phyloP scores from a whole-genome alignment of 2,888 invertebrate species.

The Hemicrepidius hirtus region DNA sequence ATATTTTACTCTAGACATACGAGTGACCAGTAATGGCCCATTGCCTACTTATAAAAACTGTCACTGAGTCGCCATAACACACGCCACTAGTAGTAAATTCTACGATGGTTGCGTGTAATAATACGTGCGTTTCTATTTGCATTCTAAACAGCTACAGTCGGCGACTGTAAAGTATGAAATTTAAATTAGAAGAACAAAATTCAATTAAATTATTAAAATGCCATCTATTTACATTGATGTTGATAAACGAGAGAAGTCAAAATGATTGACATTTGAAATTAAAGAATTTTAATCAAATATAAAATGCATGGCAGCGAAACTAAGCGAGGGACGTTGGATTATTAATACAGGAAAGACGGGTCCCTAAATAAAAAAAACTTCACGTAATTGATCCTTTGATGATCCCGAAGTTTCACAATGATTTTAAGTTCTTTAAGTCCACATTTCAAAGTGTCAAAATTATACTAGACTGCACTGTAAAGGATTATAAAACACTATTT shows the following conservation, averaged over 20 bases:
- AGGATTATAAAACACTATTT: not conserved
- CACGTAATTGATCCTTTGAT: constrained; percentile 34
- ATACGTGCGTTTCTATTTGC: constrained; percentile 21
- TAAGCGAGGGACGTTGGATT: constrained; percentile 59
- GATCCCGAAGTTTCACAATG: constrained; percentile 12
- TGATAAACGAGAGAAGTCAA: constrained; percentile 57
- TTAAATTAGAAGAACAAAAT: constrained; percentile 44
- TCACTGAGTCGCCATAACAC: not conserved
- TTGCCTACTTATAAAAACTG: too few species aligned
- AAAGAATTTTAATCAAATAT: constrained; percentile 66
- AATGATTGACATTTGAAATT: constrained; percentile 66
- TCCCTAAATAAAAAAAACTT: constrained; percentile 36
- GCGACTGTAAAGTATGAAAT: constrained; percentile 32
- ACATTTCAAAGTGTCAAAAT: not conserved
- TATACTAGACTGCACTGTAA: not conserved
- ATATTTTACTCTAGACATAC: too few species aligned
- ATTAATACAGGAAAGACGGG: constrained; percentile 49
- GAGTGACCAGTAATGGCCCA: too few species aligned
- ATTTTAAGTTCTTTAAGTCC: not conserved
- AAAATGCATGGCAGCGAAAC: constrained; percentile 63
- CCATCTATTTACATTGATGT: constrained; percentile 54
- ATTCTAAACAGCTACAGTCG: not conserved
- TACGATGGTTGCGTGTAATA: not conserved
- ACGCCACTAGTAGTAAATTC: not conserved
- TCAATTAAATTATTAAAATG: constrained; percentile 50